phyloP scores from a whole-genome alignment of 2,113 vertebrate species.

The Notothenia coriiceps region DNA sequence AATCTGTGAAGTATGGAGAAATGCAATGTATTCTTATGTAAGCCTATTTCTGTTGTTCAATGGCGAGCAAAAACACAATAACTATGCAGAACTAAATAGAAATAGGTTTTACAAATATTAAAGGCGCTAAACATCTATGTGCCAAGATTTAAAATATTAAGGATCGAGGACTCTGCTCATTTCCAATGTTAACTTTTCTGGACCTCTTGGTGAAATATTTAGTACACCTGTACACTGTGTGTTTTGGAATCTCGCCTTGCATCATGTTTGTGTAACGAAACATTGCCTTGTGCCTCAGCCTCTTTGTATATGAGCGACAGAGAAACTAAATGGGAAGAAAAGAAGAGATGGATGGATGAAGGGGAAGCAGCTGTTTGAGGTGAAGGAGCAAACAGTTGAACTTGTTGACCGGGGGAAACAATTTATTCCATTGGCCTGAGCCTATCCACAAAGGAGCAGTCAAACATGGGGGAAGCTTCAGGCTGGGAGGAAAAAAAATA shows the following conservation, averaged over 20 bases:
- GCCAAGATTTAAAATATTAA: background rate
- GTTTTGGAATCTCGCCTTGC: constrained; percentile 9
- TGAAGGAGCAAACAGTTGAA: constrained; percentile 29
- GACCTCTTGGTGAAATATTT: constrained; percentile 19
- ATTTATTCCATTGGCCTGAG: constrained; percentile 29
- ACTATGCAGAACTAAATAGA: background rate
- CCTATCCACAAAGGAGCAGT: constrained; percentile 25
- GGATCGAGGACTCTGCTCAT: background rate
- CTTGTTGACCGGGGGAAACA: constrained; percentile 41
- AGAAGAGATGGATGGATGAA: constrained; percentile 8
- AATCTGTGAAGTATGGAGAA: too few relatives aligned
- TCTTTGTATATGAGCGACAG: constrained; percentile 7
- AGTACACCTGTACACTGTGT: background rate
- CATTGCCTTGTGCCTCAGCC: background rate
- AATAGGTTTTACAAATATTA: background rate
- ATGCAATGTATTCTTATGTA: background rate
- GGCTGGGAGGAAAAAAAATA: constrained; percentile 1
- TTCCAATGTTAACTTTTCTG: background rate
- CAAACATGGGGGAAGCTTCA: constrained; percentile 11
- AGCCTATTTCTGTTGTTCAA: background rate
- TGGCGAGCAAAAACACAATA: background rate
- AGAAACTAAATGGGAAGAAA: background rate
- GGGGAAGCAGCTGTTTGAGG: constrained; percentile 41
- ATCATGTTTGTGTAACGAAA: constrained; percentile 27
- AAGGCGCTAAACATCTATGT: constrained; percentile 1